phyloP scores from a whole-genome alignment of 2,113 vertebrate species.

The Eudorcas thomsonii region DNA sequence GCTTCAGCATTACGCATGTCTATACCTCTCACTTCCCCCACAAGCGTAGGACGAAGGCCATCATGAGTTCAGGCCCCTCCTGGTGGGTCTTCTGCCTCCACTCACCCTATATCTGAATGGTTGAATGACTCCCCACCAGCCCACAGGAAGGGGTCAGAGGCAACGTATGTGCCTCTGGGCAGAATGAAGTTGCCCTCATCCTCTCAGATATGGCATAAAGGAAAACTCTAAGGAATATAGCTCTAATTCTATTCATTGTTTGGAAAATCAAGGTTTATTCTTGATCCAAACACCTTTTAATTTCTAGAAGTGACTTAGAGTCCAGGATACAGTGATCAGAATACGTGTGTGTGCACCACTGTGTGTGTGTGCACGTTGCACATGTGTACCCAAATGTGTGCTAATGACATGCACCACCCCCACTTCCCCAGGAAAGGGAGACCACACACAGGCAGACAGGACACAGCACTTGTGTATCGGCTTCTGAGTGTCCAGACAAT shows the following conservation, averaged over 20 bases:
- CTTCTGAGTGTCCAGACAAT: background rate
- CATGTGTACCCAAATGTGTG: background rate
- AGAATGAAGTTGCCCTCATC: background rate
- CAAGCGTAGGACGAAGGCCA: background rate
- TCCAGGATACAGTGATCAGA: background rate
- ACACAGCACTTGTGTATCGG: background rate
- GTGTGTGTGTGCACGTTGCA: background rate
- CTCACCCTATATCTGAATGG: background rate
- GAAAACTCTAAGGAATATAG: too few relatives aligned
- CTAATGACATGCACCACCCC: background rate
- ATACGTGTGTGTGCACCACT: background rate
- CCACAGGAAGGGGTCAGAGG: background rate
- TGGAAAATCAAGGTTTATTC: background rate
- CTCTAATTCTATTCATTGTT: background rate
- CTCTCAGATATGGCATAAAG: background rate
- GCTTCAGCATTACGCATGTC: background rate
- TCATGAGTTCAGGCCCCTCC: background rate
- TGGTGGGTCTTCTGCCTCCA: background rate
- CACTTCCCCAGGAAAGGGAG: too few relatives aligned
- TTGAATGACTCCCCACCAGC: background rate
- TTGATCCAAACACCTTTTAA: background rate
- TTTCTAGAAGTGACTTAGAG: background rate
- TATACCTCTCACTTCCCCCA: background rate
- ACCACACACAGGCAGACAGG: background rate
- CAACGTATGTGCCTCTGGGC: background rate